Conservation (phyloP, 2,888 invertebrate genomes). For the Plebejus melissa region DNA sequence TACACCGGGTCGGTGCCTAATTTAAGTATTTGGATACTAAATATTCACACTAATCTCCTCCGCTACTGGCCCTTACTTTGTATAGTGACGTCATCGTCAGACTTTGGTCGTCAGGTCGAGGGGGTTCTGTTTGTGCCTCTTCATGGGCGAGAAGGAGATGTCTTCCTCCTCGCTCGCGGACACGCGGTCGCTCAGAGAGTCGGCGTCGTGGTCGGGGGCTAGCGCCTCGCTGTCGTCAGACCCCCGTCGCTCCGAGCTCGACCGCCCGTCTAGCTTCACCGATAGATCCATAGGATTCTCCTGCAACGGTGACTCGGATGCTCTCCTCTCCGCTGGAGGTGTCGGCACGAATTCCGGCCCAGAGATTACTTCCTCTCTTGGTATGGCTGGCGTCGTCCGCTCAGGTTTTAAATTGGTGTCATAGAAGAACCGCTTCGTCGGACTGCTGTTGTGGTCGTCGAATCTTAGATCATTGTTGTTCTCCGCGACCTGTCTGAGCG, state of each 20-base stretch:
- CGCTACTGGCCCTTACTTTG: constrained; percentile 64
- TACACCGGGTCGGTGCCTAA: constrained; percentile 70
- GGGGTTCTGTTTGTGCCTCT: constrained; percentile 79
- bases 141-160: constrained; percentile 78
- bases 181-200: constrained; percentile 66
- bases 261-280: constrained; percentile 83
- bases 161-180: constrained; percentile 73
- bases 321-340: constrained; percentile 64
- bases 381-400: constrained; percentile 72
- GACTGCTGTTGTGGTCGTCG: constrained; percentile 81
- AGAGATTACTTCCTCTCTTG: constrained; percentile 71
- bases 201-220: constrained; percentile 62
- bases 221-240: constrained; percentile 75
- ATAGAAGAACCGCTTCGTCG: constrained; percentile 85
- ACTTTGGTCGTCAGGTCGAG: constrained; percentile 85
- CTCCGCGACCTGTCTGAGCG: constrained; percentile 67
- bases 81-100: constrained; percentile 55
- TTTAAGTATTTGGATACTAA: constrained; percentile 76
- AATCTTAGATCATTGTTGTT: constrained; percentile 74
- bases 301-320: constrained; percentile 80
- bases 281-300: constrained; percentile 91
- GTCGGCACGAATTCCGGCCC: constrained; percentile 75
- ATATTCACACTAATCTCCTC: constrained; percentile 73
- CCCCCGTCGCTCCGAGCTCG: constrained; percentile 69
- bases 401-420: constrained; percentile 88